Percentiles rank a stretch among this genome's conserved stretches.
Evolutionary conservation across 2,113 vertebrate species (phyloP).

Genomic region (Leiothrix lutea): DNA sequence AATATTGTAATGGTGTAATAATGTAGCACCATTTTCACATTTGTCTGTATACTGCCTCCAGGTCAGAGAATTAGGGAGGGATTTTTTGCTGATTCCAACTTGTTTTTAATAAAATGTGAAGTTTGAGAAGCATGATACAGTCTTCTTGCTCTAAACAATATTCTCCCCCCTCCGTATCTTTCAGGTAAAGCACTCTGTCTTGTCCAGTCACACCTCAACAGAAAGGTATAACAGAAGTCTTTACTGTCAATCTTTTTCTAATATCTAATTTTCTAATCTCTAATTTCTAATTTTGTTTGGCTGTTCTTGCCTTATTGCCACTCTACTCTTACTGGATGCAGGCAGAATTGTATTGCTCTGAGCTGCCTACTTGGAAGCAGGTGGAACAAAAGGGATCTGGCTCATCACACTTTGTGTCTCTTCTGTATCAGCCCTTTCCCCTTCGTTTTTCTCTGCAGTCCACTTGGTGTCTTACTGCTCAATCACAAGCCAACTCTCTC

Average conservation of each 20-base stretch:
- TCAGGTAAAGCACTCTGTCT: constrained; percentile 82
- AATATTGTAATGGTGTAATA: neutral
- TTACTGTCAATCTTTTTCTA: neutral
- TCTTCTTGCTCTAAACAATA: constrained; percentile 1
- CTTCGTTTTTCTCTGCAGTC: neutral
- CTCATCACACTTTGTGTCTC: neutral
- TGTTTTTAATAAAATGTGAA: neutral
- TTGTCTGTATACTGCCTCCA: neutral
- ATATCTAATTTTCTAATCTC: no score
- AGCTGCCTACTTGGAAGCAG: neutral
- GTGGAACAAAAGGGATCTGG: neutral
- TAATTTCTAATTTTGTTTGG: no score
- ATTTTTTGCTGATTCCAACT: neutral
- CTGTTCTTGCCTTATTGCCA: neutral
- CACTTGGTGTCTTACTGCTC: neutral
- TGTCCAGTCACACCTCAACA: constrained; percentile 75
- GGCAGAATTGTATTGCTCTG: neutral
- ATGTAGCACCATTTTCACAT: neutral
- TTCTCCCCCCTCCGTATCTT: constrained; percentile 32
- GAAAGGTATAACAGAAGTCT: constrained; percentile 80
- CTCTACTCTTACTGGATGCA: neutral
- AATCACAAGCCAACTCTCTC: neutral
- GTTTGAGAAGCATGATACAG: neutral
- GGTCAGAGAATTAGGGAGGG: neutral
- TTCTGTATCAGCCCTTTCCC: neutral